These are phyloP conservation scores for Loris lydekkerianus DNA, from an alignment of 2,797 vertebrate species.

Conservation along the genomic window DNA sequence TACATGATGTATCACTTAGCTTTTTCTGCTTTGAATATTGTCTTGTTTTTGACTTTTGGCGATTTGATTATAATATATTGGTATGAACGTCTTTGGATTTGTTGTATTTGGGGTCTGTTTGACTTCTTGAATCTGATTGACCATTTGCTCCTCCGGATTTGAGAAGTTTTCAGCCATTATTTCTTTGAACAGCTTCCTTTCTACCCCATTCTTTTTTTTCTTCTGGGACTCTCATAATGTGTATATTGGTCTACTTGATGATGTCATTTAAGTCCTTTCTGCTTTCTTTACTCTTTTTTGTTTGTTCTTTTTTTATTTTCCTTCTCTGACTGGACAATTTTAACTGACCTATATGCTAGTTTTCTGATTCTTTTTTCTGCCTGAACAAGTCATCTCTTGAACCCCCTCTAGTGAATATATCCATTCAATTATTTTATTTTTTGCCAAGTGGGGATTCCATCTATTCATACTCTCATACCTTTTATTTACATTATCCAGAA, in stretches of 20 bases:
- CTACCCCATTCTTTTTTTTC: not conserved
- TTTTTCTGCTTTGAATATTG: not conserved
- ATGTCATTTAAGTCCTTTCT: not conserved
- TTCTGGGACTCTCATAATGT: not conserved
- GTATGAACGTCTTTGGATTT: not conserved
- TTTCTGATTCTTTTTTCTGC: not conserved
- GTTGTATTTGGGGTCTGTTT: not conserved
- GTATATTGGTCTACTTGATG: not conserved
- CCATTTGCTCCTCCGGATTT: not conserved
- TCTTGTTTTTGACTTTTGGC: not conserved
- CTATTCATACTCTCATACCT: constrained; percentile 46
- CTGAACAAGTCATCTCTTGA: not conserved
- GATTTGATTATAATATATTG: not conserved
- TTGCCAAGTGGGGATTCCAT: constrained; percentile 3
- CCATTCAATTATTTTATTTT: not conserved
- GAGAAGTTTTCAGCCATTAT: not conserved
- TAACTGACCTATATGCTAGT: not conserved
- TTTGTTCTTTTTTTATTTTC: not conserved
- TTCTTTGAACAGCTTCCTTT: not conserved
- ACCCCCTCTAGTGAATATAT: not conserved
- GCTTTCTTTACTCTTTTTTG: not conserved
- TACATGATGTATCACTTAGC: not conserved
- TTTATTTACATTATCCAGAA: constrained; percentile 57
- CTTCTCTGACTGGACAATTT: not conserved
- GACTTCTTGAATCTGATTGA: not conserved